Evolutionary conservation across 2,113 vertebrate species (phyloP).

Genomic region (Pycnonotus jocosus): DNA sequence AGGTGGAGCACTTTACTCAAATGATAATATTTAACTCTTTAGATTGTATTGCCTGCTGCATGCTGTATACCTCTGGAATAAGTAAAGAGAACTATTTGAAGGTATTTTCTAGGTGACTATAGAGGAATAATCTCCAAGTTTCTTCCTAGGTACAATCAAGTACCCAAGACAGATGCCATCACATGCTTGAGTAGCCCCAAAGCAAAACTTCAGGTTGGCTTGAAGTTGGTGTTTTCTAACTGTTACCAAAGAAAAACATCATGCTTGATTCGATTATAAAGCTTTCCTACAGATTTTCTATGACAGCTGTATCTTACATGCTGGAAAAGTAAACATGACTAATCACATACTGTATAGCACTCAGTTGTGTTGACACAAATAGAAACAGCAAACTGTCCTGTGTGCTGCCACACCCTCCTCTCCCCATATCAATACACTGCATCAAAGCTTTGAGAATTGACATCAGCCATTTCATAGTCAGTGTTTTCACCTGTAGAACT

Average conservation of each 20-base stretch:
- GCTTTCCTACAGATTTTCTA: conserved; percentile 2
- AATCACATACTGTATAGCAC: not conserved
- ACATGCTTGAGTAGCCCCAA: not conserved
- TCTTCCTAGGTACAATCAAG: not conserved
- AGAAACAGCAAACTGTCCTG: not conserved
- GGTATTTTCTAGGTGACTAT: not conserved
- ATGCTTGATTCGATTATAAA: not conserved
- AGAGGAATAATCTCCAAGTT: not conserved
- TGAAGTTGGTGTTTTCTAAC: not conserved
- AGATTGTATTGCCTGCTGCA: not conserved
- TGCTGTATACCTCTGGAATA: not conserved
- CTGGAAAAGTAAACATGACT: conserved; percentile 14
- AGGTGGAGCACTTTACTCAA: conserved; percentile 5
- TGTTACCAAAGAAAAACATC: not conserved
- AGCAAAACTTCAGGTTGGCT: not conserved
- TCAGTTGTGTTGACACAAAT: not conserved
- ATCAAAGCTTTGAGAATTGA: not conserved
- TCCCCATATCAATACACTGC: not conserved
- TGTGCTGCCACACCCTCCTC: not conserved
- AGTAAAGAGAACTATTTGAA: not conserved
- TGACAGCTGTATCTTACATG: not conserved
- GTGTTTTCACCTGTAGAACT: not conserved
- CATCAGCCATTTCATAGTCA: not conserved
- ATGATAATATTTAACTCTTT: not conserved
- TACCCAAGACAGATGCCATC: not conserved